Evolutionary conservation across 2,888 invertebrate species (phyloP).

Genomic region (Urechis unicinctus): DNA sequence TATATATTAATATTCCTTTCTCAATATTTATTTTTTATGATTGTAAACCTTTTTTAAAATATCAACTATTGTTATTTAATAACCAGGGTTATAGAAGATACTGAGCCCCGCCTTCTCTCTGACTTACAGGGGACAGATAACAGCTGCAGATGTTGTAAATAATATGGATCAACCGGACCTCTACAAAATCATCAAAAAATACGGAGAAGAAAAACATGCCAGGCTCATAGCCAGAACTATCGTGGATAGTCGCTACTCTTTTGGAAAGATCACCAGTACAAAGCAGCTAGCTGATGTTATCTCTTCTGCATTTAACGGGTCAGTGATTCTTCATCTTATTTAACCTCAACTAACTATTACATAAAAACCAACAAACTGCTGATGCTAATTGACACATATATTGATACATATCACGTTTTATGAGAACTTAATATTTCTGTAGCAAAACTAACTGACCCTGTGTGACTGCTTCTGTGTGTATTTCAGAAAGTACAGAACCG

Average conservation of each 20-base stretch:
- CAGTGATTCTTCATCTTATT: conserved; percentile 1
- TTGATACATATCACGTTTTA: neutral
- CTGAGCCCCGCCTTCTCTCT: too few species aligned
- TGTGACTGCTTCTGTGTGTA: conserved; percentile 1
- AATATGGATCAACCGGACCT: conserved; percentile 72
- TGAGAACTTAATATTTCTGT: neutral
- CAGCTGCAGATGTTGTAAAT: conserved; percentile 81
- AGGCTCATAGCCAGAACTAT: conserved; percentile 78
- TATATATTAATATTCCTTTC: too few species aligned
- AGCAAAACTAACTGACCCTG: too few species aligned
- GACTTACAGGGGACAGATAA: too few species aligned
- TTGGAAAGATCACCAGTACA: conserved; percentile 73
- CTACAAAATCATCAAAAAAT: conserved; percentile 71
- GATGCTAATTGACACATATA: neutral
- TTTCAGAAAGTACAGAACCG: conserved; percentile 55
- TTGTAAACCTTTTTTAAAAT: too few species aligned
- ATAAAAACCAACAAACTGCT: too few species aligned
- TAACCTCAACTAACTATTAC: too few species aligned
- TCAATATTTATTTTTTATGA: too few species aligned
- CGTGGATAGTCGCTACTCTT: conserved; percentile 72
- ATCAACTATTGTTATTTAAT: too few species aligned
- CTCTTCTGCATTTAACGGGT: conserved; percentile 9
- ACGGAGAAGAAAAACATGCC: conserved; percentile 85
- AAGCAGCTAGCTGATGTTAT: conserved; percentile 73
- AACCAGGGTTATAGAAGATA: too few species aligned